These are phyloP conservation scores for Acridotheres tristis DNA, from an alignment of 2,797 vertebrate species.

Conservation along the genomic window DNA sequence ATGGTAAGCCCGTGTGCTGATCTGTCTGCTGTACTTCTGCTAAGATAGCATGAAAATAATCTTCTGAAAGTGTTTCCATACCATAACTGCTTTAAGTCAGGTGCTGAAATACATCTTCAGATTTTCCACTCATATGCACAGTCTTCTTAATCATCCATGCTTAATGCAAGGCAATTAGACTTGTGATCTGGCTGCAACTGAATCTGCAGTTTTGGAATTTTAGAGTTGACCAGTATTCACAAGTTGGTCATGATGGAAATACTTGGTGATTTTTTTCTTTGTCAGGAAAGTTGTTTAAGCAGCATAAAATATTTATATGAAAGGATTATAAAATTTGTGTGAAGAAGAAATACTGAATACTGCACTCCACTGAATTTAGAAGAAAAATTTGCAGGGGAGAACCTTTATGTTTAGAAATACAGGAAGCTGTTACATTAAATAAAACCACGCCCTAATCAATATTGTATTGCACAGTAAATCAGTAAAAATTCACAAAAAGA, in stretches of 20 bases:
- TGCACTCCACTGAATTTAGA: not conserved
- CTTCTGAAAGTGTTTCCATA: constrained; percentile 67
- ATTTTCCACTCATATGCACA: constrained; percentile 58
- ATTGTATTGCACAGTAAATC: not conserved
- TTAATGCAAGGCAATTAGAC: constrained; percentile 49
- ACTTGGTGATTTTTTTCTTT: not conserved
- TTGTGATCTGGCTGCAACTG: not conserved
- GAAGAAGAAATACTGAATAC: not conserved
- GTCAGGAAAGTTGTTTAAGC: not conserved
- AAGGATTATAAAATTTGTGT: not conserved
- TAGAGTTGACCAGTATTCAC: not conserved
- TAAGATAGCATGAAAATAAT: constrained; percentile 73
- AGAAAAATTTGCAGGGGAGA: not conserved
- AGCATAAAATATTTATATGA: not conserved
- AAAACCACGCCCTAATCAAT: not conserved
- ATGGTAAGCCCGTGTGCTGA: constrained; percentile 88
- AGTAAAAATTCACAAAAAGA: not conserved
- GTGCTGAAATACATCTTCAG: constrained; percentile 60
- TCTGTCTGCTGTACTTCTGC: constrained; percentile 78
- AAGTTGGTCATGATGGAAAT: not conserved
- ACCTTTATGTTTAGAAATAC: not conserved
- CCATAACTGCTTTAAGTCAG: constrained; percentile 70
- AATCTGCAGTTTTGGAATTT: not conserved
- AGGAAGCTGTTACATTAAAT: not conserved
- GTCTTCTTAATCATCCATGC: constrained; percentile 66